phyloP scores from a whole-genome alignment of 2,888 invertebrate species.

The Nowickia ferox region DNA sequence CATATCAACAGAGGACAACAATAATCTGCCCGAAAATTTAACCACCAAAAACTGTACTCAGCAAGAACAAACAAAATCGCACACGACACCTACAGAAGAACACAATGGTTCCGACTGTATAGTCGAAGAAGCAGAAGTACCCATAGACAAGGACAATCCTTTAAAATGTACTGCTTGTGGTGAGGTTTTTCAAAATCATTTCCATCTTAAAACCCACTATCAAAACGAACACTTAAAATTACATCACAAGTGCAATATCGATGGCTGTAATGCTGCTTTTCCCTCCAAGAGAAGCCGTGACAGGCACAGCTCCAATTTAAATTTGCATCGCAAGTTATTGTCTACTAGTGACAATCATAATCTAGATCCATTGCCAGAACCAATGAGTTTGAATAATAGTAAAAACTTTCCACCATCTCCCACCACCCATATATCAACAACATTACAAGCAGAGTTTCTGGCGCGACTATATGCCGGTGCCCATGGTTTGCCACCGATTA shows the following conservation, averaged over 20 bases:
- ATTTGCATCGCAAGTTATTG: slow-evolving; percentile 94
- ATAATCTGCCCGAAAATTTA: slow-evolving; percentile 73
- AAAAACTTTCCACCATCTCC: slow-evolving; percentile 64
- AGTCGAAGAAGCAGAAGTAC: slow-evolving; percentile 88
- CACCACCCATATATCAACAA: slow-evolving; percentile 84
- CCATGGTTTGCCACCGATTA: slow-evolving; percentile 85
- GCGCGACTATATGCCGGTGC: slow-evolving; percentile 90
- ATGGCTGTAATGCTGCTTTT: slow-evolving; percentile 97
- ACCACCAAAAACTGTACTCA: slow-evolving; percentile 69
- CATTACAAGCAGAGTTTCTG: slow-evolving; percentile 89
- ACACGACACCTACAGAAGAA: slow-evolving; percentile 11
- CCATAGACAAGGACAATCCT: slow-evolving; percentile 96
- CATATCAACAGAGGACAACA: slow-evolving; percentile 73
- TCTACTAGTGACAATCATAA: slow-evolving; percentile 85
- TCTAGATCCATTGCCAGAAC: slow-evolving; percentile 77
- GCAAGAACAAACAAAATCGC: slow-evolving; percentile 1
- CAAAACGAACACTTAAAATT: slow-evolving; percentile 97
- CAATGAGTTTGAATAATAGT: slow-evolving; percentile 69
- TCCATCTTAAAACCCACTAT: slow-evolving; percentile 96
- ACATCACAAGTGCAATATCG: slow-evolving; percentile 97
- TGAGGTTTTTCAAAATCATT: slow-evolving; percentile 96
- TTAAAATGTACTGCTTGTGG: slow-evolving; percentile 95
- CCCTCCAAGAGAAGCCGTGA: slow-evolving; percentile 96
- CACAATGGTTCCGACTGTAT: slow-evolving; percentile 45
- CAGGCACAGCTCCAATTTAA: slow-evolving; percentile 95